phyloP scores from a whole-genome alignment of 2,113 vertebrate species.

The Labeo rohita region DNA sequence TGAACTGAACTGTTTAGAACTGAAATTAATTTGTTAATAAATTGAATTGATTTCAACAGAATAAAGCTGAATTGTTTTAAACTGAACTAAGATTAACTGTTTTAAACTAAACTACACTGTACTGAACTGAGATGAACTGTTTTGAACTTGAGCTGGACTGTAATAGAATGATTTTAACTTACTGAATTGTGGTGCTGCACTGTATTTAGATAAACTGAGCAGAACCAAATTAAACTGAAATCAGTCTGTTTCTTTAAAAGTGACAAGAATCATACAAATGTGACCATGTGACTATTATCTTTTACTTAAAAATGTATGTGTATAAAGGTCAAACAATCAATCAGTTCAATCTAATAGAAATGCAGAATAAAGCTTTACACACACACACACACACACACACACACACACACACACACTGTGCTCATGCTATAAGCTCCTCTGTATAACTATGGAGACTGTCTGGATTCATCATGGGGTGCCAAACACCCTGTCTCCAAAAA shows the following conservation, averaged over 20 bases:
- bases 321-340: background rate
- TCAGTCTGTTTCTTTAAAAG: background rate
- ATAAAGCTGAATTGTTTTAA: too few species aligned
- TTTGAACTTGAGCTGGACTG: too few species aligned
- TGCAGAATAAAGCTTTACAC: constrained; percentile 4
- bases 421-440: constrained; percentile 8
- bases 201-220: background rate
- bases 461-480: constrained; percentile 60
- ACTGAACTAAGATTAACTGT: too few species aligned
- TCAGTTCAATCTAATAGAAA: constrained; percentile 7
- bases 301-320: background rate
- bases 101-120: too few species aligned
- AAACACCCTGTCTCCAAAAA: constrained; percentile 60
- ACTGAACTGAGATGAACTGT: background rate
- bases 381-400: background rate
- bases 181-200: too few species aligned
- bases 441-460: constrained; percentile 66
- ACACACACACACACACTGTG: constrained; percentile 5
- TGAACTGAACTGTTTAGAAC: background rate
- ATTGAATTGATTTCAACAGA: too few species aligned
- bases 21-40: too few species aligned
- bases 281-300: background rate
- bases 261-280: background rate
- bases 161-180: too few species aligned
- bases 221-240: background rate